A percentile compares a stretch with the other conserved stretches of the same genome.
These are phyloP conservation scores for Ceratothoa steindachneri DNA, from an alignment of 2,888 invertebrate genomes.

Conservation along the genomic window DNA sequence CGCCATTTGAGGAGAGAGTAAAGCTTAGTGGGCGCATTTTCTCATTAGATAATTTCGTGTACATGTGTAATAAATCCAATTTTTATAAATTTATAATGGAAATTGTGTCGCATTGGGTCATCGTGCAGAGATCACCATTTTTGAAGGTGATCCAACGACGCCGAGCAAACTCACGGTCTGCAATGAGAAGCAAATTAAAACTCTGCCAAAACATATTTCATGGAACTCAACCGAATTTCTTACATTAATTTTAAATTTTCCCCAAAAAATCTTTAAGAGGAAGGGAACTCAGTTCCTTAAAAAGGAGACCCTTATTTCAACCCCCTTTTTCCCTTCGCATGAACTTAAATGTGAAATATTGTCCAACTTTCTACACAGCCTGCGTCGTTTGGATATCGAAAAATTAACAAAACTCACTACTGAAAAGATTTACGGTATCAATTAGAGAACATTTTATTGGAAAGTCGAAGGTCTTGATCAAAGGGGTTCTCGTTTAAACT, in stretches of 20 bases:
- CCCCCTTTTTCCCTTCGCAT: background rate
- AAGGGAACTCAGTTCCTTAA: background rate
- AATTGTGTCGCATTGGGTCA: too few species aligned
- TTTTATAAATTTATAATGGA: too few species aligned
- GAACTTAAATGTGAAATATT: background rate
- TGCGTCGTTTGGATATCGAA: background rate
- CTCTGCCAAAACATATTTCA: background rate
- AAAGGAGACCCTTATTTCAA: background rate
- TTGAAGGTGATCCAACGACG: too few species aligned
- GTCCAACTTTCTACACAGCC: background rate
- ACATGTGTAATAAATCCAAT: too few species aligned
- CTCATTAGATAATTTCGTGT: too few species aligned
- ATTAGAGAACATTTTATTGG: conserved; percentile 35
- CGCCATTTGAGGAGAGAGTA: too few species aligned
- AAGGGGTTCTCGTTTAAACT: conserved; percentile 35
- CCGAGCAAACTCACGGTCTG: too few species aligned
- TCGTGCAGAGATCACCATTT: too few species aligned
- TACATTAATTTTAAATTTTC: background rate
- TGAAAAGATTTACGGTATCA: conserved; percentile 40
- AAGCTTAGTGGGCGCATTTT: too few species aligned
- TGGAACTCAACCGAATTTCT: background rate
- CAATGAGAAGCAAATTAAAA: too few species aligned
- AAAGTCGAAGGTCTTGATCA: conserved; percentile 33
- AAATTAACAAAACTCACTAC: background rate
- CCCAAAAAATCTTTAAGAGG: background rate